Evolutionary conservation across 1,140 invertebrate species (phyloP).

Genomic region (Scaptomyza graminum): DNA sequence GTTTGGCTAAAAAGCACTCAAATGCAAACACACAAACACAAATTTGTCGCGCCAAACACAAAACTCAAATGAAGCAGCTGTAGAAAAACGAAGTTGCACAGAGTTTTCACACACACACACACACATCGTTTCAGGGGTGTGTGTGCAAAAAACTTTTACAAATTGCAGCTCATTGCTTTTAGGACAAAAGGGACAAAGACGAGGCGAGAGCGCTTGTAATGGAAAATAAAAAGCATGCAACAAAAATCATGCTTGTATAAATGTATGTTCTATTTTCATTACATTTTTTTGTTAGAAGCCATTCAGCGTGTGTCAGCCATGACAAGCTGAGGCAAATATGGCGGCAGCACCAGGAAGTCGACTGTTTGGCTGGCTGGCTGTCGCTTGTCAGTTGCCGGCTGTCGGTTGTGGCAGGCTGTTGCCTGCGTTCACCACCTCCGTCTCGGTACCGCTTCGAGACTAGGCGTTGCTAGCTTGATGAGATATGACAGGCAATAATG

Average conservation of each 20-base stretch:
- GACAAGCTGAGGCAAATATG: conserved; percentile 50
- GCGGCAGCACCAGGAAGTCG: conserved; percentile 75
- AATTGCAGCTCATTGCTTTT: conserved; percentile 77
- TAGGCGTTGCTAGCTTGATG: conserved; percentile 58
- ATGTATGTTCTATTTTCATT: not conserved
- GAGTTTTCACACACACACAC: conserved; percentile 35
- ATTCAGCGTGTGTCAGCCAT: conserved; percentile 68
- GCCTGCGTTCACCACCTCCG: not conserved
- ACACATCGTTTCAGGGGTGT: conserved; percentile 9
- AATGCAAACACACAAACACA: conserved; percentile 40
- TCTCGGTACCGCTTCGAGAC: not conserved
- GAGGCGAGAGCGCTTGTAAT: conserved; percentile 41
- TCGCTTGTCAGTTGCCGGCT: conserved; percentile 28
- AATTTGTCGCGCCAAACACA: conserved; percentile 61
- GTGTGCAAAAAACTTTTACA: conserved; percentile 72
- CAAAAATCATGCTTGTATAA: conserved; percentile 69
- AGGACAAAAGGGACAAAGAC: not conserved
- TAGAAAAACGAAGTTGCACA: conserved; percentile 76
- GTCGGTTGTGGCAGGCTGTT: conserved; percentile 7
- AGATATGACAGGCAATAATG: conserved; percentile 81
- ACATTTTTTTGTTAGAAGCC: conserved; percentile 66
- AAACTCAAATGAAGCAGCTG: conserved; percentile 67
- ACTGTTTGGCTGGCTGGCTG: conserved; percentile 42
- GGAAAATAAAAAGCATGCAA: conserved; percentile 72
- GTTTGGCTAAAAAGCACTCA: conserved; percentile 7